Base-by-base conservation (phyloP, 2,797 vertebrate genomes). In the Pelochelys cantorii region DNA sequence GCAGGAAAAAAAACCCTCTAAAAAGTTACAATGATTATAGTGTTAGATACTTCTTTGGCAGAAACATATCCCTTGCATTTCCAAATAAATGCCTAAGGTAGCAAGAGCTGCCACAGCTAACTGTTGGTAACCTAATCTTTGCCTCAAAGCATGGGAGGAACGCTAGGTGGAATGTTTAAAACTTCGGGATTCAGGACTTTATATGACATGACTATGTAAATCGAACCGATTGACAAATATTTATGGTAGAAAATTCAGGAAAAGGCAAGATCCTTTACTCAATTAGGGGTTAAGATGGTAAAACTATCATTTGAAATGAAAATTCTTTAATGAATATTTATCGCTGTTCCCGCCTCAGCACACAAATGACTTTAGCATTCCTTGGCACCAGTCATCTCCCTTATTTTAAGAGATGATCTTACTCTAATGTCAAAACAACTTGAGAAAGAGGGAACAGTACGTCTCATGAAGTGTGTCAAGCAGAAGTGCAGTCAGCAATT, bases 351-450 rank as follows among this genome's bases (percentile, higher is more conserved):
- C n/a, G 1, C 17, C 8, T 87, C 34, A 31, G 78, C 79, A 82
- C 95, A 91, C 77, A 88, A 68, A 97, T 97, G 96, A 71, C 94
- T 97, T 97, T 96, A 97, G 81, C 97, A 95, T 97, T 97, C 96
- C 87, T 97, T 95, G 94, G 94, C 97, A 84, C 60, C 20, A 89
- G 85, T 79, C 3, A 25, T 12, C 14, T 86, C 80, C 48, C 87
- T 96, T 97, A 93, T 97, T 98, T 97, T 97, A 95, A 92, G 83
- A 93, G 92, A 86, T 88, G 95, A 85, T 94, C 20, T 65, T 91
- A 96, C 96, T 98, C 95, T 96, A 91, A 89, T 93, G 94, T 97
- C 95, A 97, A 97, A 98, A 97, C 94, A 98, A 93, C 90, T 96
- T 89, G 20, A 96, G 56, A 23, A 94, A 93, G 74, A 90, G 93